A percentile compares a stretch with the other conserved stretches of the same genome.
phyloP scores from a whole-genome alignment of 2,888 invertebrate genomes.

The Stenchaetothrips biformis region DNA sequence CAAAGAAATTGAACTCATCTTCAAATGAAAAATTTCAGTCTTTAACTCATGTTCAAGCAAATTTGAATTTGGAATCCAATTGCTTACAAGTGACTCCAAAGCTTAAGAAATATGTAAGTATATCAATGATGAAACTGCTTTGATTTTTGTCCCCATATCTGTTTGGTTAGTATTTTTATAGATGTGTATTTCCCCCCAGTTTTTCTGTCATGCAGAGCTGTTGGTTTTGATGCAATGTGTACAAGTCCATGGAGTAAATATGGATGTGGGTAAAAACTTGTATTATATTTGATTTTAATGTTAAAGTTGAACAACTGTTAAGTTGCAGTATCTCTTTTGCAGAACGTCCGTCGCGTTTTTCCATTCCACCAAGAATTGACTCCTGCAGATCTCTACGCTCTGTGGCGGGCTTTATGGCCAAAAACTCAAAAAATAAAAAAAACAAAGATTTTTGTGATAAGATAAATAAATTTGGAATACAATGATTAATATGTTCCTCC shows the following conservation, averaged over 20 bases:
- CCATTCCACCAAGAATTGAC: not conserved
- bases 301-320: not conserved
- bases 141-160: too few relatives aligned
- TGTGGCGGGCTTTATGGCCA: not conserved
- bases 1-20: too few relatives aligned
- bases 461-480: not conserved
- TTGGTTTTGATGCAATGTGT: not conserved
- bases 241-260: not conserved
- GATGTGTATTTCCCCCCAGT: not conserved
- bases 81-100: too few relatives aligned
- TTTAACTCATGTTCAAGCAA: too few relatives aligned
- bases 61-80: too few relatives aligned
- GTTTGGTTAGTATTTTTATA: too few relatives aligned
- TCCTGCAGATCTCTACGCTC: not conserved
- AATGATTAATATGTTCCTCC: too few relatives aligned
- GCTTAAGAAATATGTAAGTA: too few relatives aligned
- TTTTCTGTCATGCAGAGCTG: not conserved
- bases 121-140: too few relatives aligned
- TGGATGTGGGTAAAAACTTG: not conserved
- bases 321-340: not conserved
- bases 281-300: not conserved
- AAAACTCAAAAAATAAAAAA: not conserved
- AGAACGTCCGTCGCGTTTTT: not conserved
- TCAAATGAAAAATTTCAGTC: too few relatives aligned
- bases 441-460: not conserved